phyloP scores from a whole-genome alignment of 1,140 invertebrate species.

The Doryteuthis pealeii region DNA sequence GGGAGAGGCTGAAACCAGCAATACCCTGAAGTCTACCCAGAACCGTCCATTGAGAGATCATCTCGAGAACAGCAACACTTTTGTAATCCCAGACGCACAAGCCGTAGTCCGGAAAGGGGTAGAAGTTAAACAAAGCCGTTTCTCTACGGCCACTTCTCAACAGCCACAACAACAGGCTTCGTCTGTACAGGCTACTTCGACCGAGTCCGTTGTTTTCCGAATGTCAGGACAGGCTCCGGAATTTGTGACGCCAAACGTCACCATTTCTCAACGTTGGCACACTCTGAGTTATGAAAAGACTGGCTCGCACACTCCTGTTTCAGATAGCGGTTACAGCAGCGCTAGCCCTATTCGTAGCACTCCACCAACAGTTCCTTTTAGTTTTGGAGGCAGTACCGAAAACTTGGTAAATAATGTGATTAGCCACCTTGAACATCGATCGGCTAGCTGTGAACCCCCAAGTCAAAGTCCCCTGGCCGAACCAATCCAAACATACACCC shows the following conservation, averaged over 20 bases:
- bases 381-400: not conserved
- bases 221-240: not conserved
- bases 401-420: not conserved
- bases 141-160: not conserved
- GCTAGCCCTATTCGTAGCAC: constrained; percentile 30
- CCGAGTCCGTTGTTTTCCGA: not conserved
- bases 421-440: not conserved
- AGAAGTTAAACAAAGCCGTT: not conserved
- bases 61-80: not conserved
- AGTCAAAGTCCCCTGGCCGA: not conserved
- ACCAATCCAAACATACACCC: not conserved
- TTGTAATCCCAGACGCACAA: constrained; percentile 4
- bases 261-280: not conserved
- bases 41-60: not conserved
- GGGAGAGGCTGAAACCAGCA: not conserved
- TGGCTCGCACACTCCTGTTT: constrained; percentile 30
- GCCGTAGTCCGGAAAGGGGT: not conserved
- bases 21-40: not conserved
- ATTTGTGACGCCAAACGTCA: not conserved
- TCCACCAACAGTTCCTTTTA: not conserved
- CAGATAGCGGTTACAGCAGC: constrained; percentile 41
- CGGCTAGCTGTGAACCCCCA: not conserved
- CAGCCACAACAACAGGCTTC: not conserved
- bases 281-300: constrained; percentile 1
- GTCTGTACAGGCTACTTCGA: not conserved